These are phyloP conservation scores for Drosophila miranda DNA, from an alignment of 1,140 invertebrate genomes.

Conservation along the genomic window DNA sequence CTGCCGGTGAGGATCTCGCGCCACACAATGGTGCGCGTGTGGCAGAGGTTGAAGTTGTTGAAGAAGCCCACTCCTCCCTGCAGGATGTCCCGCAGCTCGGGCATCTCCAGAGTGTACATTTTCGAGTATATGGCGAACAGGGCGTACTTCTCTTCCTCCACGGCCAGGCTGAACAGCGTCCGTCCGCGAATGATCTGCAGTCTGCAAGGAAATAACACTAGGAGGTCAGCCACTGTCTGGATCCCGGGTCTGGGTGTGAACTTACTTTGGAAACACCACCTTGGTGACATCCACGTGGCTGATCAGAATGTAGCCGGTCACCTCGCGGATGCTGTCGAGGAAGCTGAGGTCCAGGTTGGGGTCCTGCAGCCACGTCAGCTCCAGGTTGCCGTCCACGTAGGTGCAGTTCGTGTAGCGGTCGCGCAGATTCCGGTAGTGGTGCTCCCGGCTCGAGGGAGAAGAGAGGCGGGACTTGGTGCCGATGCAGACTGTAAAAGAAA, in stretches of 20 bases:
- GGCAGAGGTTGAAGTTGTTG: constrained; percentile 98
- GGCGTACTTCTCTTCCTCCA: constrained; percentile 91
- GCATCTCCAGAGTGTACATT: constrained; percentile 94
- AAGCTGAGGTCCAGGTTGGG: constrained; percentile 94
- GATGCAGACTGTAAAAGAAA: constrained; percentile 93
- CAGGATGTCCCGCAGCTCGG: constrained; percentile 94
- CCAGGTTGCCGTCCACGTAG: constrained; percentile 98
- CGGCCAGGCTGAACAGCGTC: constrained; percentile 93
- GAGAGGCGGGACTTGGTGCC: constrained; percentile 96
- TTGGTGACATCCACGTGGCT: constrained; percentile 94
- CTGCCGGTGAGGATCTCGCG: constrained; percentile 90
- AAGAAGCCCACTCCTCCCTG: constrained; percentile 95
- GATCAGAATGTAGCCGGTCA: constrained; percentile 98
- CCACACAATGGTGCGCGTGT: constrained; percentile 97
- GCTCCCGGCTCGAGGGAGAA: constrained; percentile 94
- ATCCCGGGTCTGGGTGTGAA: not conserved
- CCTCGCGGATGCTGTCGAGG: constrained; percentile 95
- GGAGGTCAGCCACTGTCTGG: not conserved
- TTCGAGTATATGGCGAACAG: constrained; percentile 93
- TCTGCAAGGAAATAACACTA: constrained; percentile 61
- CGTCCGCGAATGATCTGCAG: constrained; percentile 97
- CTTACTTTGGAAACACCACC: constrained; percentile 90
- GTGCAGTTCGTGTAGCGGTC: constrained; percentile 98
- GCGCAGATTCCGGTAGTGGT: constrained; percentile 95
- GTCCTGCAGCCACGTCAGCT: constrained; percentile 96